Evolutionary conservation across 2,113 vertebrate genomes (phyloP), one percentile per base, ranked within the genome.

Genomic region (Ictalurus furcatus): DNA sequence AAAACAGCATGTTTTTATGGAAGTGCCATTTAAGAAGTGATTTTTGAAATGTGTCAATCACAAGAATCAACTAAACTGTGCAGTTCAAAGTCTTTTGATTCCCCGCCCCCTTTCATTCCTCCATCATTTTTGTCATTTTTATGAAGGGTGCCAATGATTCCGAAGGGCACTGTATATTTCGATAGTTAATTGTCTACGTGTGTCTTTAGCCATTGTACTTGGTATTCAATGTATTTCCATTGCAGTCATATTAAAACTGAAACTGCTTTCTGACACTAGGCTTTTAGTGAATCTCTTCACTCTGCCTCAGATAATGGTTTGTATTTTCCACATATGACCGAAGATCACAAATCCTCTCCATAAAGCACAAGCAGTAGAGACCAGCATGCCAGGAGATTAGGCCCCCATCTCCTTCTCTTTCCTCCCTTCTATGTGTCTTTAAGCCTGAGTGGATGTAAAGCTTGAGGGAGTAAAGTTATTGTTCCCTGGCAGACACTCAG

Each of bases 401-500:
- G 85, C 92, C 92, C 92, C 91, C 90, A 91, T 83, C 48, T 52
- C 48, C 48, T 52, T 52, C 48, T 52, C 48, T 52, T 52, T 52
- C 88, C 89, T 84, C 90, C 37, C 25, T 84, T 37, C 37, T 28
- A 67, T 69, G 90, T 73, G 90, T 90, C 89, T 91, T 93, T 94
- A 94, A 93, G 92, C 93, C 73, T 94, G 92, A 93, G 59, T 90
- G 82, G 69, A 61, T 80, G 30, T 95, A 90, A 94, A 92, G 91
- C 81, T 87, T 78, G 48, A 71, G 78, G 83, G 79, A 87, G 89
- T 92, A 81, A 92, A 90, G 91, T 89, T 84, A 69, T 92, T 91
- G 92, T 93, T 92, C 92, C 91, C 92, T 92, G 82, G 93, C 88
- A 93, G 94, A 93, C 94, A 92, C 90, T 86, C 85, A 87, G 93